These are phyloP conservation scores for Lasioglossum albipes DNA, from an alignment of 1,140 invertebrate species.

Conservation along the genomic window DNA sequence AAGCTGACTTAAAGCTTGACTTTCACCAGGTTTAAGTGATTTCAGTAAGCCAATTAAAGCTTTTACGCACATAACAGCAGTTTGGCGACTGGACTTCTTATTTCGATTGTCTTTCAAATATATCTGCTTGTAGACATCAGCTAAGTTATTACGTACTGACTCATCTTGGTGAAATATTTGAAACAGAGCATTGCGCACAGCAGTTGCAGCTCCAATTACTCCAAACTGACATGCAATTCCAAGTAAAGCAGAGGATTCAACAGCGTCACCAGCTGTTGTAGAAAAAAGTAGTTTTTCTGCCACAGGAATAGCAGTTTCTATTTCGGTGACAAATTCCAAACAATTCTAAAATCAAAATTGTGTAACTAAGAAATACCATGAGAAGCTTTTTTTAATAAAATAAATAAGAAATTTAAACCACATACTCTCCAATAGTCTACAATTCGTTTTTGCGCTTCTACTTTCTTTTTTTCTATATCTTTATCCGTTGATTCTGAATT, in stretches of 20 bases:
- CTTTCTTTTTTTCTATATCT: conserved; percentile 61
- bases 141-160: conserved; percentile 82
- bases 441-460: conserved; percentile 66
- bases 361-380: too few species aligned
- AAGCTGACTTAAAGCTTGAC: conserved; percentile 86
- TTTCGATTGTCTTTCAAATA: conserved; percentile 78
- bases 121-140: conserved; percentile 83
- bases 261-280: conserved; percentile 87
- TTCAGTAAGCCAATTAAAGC: conserved; percentile 80
- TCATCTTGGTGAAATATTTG: conserved; percentile 84
- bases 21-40: conserved; percentile 82
- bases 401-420: conserved; percentile 56
- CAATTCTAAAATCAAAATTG: conserved; percentile 82
- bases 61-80: conserved; percentile 63
- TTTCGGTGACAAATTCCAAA: conserved; percentile 83
- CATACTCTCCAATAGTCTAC: conserved; percentile 75
- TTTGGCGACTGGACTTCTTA: conserved; percentile 65
- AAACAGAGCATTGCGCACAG: conserved; percentile 87
- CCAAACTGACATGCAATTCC: conserved; percentile 89
- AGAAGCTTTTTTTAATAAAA: conserved; percentile 51
- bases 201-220: conserved; percentile 85
- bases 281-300: conserved; percentile 88
- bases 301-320: conserved; percentile 86
- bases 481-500: background rate
- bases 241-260: conserved; percentile 92